These are phyloP conservation scores for Cossypha dichroa DNA, from an alignment of 2,797 vertebrate genomes.

Conservation along the genomic window DNA sequence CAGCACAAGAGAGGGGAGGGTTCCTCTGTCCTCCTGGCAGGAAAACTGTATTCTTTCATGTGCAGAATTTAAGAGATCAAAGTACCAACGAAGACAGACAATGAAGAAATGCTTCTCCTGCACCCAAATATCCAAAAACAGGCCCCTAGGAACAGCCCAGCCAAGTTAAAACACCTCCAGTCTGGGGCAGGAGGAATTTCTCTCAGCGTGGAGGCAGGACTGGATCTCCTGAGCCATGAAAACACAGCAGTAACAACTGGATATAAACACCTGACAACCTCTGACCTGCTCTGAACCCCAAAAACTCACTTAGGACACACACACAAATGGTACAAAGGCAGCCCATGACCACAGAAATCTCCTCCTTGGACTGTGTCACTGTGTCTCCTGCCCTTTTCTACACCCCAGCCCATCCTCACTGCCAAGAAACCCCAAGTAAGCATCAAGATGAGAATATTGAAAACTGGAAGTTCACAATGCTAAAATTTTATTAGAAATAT, in stretches of 20 bases:
- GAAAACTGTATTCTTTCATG: background rate
- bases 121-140: rapidly evolving
- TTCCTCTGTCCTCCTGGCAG: background rate
- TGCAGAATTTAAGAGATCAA: background rate
- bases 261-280: background rate
- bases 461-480: background rate
- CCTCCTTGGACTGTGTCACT: rapidly evolving
- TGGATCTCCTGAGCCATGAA: background rate
- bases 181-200: background rate
- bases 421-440: background rate
- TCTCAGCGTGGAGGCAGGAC: background rate
- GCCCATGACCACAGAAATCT: rapidly evolving
- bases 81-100: background rate
- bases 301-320: background rate
- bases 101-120: background rate
- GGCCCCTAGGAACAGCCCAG: background rate
- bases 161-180: background rate
- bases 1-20: background rate
- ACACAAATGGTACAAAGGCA: rapidly evolving
- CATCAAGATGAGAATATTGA: background rate
- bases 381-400: background rate
- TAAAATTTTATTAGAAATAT: background rate
- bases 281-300: background rate
- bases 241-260: background rate
- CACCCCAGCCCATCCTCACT: background rate